Conservation (phyloP, 2,797 vertebrate species). For the Lycodopsis pacificus region DNA sequence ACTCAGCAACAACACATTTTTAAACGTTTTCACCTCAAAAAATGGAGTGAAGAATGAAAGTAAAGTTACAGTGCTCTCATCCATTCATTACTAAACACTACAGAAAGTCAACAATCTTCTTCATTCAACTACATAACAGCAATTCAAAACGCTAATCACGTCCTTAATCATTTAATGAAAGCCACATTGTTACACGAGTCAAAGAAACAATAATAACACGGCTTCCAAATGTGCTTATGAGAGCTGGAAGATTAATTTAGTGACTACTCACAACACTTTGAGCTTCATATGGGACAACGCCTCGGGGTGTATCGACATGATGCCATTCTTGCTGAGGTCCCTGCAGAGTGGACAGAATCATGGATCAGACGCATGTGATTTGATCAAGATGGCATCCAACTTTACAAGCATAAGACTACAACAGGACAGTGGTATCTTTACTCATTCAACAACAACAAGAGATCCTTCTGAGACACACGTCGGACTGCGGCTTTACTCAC, state of each 20-base stretch:
- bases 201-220: slow-evolving; percentile 4
- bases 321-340: slow-evolving; percentile 92
- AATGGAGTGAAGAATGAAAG: not conserved
- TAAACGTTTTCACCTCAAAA: not conserved
- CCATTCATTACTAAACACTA: not conserved
- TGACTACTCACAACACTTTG: slow-evolving; percentile 91
- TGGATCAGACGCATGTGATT: slow-evolving; percentile 47
- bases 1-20: not conserved
- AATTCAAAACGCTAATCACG: slow-evolving; percentile 7
- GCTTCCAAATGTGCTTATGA: slow-evolving; percentile 11
- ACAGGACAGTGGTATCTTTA: slow-evolving; percentile 24
- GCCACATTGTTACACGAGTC: slow-evolving; percentile 11
- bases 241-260: not conserved
- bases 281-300: slow-evolving; percentile 89
- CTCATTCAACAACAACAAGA: slow-evolving; percentile 28
- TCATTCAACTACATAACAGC: not conserved
- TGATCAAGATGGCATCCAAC: slow-evolving; percentile 30
- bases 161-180: slow-evolving; percentile 13
- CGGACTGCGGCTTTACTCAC: slow-evolving; percentile 83
- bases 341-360: slow-evolving; percentile 78
- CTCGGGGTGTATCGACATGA: slow-evolving; percentile 95
- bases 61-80: not conserved
- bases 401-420: slow-evolving; percentile 40
- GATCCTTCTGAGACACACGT: slow-evolving; percentile 1
- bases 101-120: slow-evolving; percentile 1